Conservation (phyloP, 2,888 invertebrate species). For the Aleiodes alternator region DNA sequence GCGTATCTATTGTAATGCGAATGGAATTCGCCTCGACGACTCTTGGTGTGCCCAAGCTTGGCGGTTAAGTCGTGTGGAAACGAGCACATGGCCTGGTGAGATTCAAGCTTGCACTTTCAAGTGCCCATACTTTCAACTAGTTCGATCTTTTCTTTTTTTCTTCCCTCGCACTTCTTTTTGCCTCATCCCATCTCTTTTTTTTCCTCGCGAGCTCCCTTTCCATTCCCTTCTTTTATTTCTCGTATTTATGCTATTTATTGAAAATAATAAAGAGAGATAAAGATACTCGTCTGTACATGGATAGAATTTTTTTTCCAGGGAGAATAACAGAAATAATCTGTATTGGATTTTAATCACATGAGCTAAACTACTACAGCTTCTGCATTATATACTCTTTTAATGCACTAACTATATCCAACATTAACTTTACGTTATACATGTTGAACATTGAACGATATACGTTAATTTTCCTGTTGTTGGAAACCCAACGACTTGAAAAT, state of each 20-base stretch:
- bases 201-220: background rate
- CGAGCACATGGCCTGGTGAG: constrained; percentile 53
- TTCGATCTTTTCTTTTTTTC: constrained; percentile 23
- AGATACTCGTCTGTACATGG: no score
- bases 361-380: no score
- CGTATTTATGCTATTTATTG: background rate
- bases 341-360: no score
- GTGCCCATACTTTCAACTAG: constrained; percentile 18
- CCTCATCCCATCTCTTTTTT: constrained; percentile 18
- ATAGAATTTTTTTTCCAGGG: no score
- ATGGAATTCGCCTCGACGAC: constrained; percentile 51
- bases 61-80: constrained; percentile 58
- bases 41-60: constrained; percentile 45
- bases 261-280: constrained; percentile 28
- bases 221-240: background rate
- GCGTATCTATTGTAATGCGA: constrained; percentile 53
- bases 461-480: background rate
- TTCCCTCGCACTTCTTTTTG: background rate
- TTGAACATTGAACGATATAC: no score
- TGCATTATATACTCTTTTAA: no score
- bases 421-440: no score
- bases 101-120: constrained; percentile 50
- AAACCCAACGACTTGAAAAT: constrained; percentile 19
- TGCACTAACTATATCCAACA: no score
- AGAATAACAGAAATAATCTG: no score